phyloP scores from a whole-genome alignment of 2,888 invertebrate species.

The Cartodere bifasciata region DNA sequence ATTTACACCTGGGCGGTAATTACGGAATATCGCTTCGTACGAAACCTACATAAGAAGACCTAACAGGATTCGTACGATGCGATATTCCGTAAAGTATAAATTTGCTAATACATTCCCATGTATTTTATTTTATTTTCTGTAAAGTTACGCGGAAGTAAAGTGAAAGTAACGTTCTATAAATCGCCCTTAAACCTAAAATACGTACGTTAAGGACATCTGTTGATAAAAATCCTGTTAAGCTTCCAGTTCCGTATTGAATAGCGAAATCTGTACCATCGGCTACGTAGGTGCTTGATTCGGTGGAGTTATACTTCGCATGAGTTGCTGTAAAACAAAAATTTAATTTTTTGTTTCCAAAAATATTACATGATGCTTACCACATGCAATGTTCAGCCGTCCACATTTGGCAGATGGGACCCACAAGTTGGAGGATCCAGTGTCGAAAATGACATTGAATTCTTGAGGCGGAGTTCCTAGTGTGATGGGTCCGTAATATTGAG shows the following conservation, averaged over 20 bases:
- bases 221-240: conserved; percentile 82
- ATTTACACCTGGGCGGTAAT: no score
- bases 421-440: conserved; percentile 96
- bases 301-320: conserved; percentile 5
- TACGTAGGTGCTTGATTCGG: conserved; percentile 63
- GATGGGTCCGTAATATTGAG: conserved; percentile 93
- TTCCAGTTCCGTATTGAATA: conserved; percentile 86
- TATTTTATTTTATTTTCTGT: no score
- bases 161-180: no score
- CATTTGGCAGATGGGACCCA: conserved; percentile 99
- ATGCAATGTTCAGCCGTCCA: conserved; percentile 84
- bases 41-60: no score
- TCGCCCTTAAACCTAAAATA: no score
- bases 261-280: conserved; percentile 76
- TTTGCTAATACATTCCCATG: no score
- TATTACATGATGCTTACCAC: conserved; percentile 71
- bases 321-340: no score
- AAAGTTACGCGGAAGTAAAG: no score
- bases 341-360: no score
- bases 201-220: conserved; percentile 68
- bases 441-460: conserved; percentile 89
- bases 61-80: no score
- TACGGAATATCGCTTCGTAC: no score
- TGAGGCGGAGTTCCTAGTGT: conserved; percentile 87
- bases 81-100: no score